Conservation (phyloP, 2,888 invertebrate genomes). For the Chrysopilus asiliformis region DNA sequence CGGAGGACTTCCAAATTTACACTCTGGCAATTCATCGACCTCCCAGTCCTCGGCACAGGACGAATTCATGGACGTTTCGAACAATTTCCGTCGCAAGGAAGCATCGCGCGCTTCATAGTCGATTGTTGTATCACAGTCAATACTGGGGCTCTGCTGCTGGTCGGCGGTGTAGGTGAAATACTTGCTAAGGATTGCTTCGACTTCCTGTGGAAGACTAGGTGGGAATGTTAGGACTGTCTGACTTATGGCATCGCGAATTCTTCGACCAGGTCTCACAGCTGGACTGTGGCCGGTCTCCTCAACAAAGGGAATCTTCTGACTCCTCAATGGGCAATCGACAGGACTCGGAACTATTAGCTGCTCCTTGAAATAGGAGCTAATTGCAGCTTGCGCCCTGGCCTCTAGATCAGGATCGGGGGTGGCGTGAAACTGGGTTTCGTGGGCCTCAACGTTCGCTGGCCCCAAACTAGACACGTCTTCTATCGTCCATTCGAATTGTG, state of each 20-base stretch:
- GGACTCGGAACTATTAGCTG: slow-evolving; percentile 35
- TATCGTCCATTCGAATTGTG: slow-evolving; percentile 52
- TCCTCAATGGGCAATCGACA: slow-evolving; percentile 29
- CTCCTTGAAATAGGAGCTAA: slow-evolving; percentile 36
- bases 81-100: slow-evolving; percentile 32
- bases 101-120: slow-evolving; percentile 25
- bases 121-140: slow-evolving; percentile 13
- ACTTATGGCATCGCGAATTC: slow-evolving; percentile 34
- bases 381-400: slow-evolving; percentile 46
- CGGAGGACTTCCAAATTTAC: slow-evolving; percentile 18
- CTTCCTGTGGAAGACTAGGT: slow-evolving; percentile 38
- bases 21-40: slow-evolving; percentile 14
- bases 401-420: slow-evolving; percentile 45
- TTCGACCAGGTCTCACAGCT: slow-evolving; percentile 21
- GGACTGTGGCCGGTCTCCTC: slow-evolving; percentile 18
- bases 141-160: slow-evolving; percentile 16
- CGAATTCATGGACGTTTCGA: slow-evolving; percentile 25
- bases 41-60: slow-evolving; percentile 18
- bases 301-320: slow-evolving; percentile 27
- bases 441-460: slow-evolving; percentile 46
- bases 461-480: slow-evolving; percentile 50
- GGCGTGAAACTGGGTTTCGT: slow-evolving; percentile 40
- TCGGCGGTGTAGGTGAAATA: slow-evolving; percentile 40
- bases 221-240: slow-evolving; percentile 49
- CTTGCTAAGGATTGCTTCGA: slow-evolving; percentile 45